These are phyloP conservation scores for Mellilla xanthometata DNA, from an alignment of 2,888 invertebrate species.

Conservation along the genomic window DNA sequence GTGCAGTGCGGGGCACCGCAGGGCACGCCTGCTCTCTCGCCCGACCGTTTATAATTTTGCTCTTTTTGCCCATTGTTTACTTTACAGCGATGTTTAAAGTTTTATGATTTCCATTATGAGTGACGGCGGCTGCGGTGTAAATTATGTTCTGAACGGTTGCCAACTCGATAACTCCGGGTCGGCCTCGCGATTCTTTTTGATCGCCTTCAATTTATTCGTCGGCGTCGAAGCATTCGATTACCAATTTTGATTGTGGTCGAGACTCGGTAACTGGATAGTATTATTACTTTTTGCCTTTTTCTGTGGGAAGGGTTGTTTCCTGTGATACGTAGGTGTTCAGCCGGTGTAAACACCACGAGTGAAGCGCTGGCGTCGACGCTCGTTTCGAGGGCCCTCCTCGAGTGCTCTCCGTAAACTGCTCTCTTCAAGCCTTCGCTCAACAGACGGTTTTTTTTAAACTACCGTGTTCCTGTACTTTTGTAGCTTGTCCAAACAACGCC, in stretches of 20 bases:
- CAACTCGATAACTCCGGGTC: conserved; percentile 66
- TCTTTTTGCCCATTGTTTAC: conserved; percentile 80
- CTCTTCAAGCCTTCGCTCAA: conserved; percentile 58
- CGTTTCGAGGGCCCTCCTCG: conserved; percentile 56
- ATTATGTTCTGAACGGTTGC: conserved; percentile 73
- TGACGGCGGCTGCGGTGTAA: conserved; percentile 56
- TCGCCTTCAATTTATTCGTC: conserved; percentile 61
- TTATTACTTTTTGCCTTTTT: conserved; percentile 23
- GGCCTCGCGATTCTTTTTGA: conserved; percentile 47
- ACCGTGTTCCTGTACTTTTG: conserved; percentile 43
- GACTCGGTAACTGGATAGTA: conserved; percentile 24
- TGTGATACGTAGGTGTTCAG: conserved; percentile 48
- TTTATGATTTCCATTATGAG: conserved; percentile 75
- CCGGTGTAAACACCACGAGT: conserved; percentile 63
- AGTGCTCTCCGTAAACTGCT: conserved; percentile 68
- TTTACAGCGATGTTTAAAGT: conserved; percentile 71
- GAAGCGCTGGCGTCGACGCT: conserved; percentile 57
- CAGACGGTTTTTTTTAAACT: conserved; percentile 57
- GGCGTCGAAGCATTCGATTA: conserved; percentile 43
- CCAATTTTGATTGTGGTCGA: conserved; percentile 34
- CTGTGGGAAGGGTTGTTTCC: conserved; percentile 30
- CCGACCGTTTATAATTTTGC: conserved; percentile 57
- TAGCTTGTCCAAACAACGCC: conserved; percentile 38
- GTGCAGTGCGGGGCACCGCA: conserved; percentile 48
- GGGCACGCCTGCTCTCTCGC: conserved; percentile 48